Percentiles rank a stretch among this genome's conserved stretches.
These are phyloP conservation scores for Platysteira castanea DNA, from an alignment of 2,113 vertebrate species.

Conservation along the genomic window DNA sequence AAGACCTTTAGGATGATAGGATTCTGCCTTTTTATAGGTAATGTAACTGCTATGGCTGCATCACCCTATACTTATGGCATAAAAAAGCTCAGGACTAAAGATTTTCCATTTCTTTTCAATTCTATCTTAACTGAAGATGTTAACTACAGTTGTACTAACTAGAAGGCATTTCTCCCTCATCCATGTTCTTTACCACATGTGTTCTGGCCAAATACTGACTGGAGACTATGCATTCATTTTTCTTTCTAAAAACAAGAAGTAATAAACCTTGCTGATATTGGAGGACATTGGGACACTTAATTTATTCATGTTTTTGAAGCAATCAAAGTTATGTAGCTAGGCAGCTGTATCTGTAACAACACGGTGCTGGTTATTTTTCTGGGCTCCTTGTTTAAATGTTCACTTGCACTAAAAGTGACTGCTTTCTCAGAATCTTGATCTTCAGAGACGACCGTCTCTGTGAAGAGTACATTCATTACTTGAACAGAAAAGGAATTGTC, in stretches of 20 bases:
- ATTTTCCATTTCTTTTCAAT: neutral
- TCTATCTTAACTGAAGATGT: neutral
- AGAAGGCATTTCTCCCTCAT: neutral
- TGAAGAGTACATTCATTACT: neutral
- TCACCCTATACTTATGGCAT: neutral
- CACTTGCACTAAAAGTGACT: neutral
- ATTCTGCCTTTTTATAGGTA: neutral
- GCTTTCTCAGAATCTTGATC: neutral
- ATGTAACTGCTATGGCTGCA: neutral
- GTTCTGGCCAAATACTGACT: neutral
- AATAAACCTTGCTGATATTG: neutral
- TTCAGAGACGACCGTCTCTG: neutral
- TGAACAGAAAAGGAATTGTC: neutral
- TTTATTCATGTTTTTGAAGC: neutral
- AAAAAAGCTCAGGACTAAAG: neutral
- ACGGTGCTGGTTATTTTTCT: fast-evolving
- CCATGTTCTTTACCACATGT: fast-evolving
- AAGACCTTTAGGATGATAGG: neutral
- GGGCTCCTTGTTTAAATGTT: neutral
- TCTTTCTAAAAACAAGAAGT: neutral
- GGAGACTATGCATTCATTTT: neutral
- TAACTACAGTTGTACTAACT: neutral
- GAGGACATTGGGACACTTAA: neutral
- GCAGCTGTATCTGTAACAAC: neutral
- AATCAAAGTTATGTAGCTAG: neutral